Percentiles rank a stretch among this genome's conserved stretches.
Conservation (phyloP, 2,888 invertebrate genomes). For the Loripinus fragilis region DNA sequence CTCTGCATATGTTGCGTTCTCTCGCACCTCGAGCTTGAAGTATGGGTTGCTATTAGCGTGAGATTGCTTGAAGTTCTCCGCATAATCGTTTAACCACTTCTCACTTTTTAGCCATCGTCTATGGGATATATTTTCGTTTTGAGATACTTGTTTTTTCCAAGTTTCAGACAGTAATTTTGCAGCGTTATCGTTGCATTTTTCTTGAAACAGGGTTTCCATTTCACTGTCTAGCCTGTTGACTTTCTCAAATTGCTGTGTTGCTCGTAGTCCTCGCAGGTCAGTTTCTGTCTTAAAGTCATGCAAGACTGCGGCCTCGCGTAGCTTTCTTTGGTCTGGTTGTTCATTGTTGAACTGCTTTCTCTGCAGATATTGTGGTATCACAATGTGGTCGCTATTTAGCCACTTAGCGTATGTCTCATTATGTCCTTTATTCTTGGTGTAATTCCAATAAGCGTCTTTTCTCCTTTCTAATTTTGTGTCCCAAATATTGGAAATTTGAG, state of each 20-base stretch:
- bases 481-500: neutral
- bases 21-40: neutral
- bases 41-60: neutral
- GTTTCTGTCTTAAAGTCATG: constrained; percentile 1
- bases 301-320: neutral
- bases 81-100: neutral
- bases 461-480: neutral
- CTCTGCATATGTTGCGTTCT: neutral
- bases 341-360: neutral
- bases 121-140: neutral
- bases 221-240: neutral
- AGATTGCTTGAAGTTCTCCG: neutral
- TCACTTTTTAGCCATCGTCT: neutral
- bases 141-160: neutral
- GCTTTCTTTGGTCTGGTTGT: neutral
- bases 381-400: neutral
- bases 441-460: neutral
- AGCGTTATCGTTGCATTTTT: neutral
- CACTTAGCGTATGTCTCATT: neutral
- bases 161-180: neutral
- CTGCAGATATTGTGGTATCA: neutral
- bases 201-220: neutral
- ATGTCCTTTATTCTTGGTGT: neutral
- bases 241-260: neutral
- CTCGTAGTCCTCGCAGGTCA: neutral